Evolutionary conservation across 2,113 vertebrate genomes (phyloP).

Genomic region (Serilophus lunatus): DNA sequence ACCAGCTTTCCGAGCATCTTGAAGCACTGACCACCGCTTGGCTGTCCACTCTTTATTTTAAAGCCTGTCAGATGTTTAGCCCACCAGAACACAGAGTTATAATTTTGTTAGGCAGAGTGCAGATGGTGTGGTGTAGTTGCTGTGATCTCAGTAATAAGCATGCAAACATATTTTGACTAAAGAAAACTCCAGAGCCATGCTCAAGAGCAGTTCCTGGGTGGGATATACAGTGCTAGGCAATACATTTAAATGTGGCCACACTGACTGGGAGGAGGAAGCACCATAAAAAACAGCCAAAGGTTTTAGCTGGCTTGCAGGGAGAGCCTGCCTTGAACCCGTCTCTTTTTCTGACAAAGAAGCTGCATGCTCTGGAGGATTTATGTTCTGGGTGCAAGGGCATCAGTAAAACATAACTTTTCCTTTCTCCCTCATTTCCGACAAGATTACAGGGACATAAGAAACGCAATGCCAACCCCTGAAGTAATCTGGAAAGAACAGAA

Average conservation of each 20-base stretch:
- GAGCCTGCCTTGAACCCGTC: not conserved
- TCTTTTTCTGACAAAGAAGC: not conserved
- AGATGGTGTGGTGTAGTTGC: not conserved
- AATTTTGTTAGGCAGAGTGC: not conserved
- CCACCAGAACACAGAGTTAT: not conserved
- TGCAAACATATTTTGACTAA: conserved; percentile 39
- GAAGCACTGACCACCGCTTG: not conserved
- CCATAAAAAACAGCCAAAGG: not conserved
- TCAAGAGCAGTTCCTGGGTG: conserved; percentile 2
- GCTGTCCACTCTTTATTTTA: not conserved
- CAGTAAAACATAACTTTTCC: not conserved
- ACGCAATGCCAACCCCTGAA: not conserved
- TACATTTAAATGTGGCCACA: not conserved
- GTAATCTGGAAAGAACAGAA: conserved; percentile 5
- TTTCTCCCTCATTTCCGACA: not conserved
- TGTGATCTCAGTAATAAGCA: conserved; percentile 23
- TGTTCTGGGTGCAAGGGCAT: not conserved
- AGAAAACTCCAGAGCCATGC: not conserved
- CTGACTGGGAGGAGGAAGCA: not conserved
- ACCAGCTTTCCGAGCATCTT: not conserved
- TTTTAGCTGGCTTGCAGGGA: not conserved
- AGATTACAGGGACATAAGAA: not conserved
- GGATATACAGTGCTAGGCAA: not conserved
- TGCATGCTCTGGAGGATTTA: not conserved
- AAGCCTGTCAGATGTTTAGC: not conserved